Evolutionary conservation across 2,888 invertebrate species (phyloP).

Genomic region (Amiota minor): DNA sequence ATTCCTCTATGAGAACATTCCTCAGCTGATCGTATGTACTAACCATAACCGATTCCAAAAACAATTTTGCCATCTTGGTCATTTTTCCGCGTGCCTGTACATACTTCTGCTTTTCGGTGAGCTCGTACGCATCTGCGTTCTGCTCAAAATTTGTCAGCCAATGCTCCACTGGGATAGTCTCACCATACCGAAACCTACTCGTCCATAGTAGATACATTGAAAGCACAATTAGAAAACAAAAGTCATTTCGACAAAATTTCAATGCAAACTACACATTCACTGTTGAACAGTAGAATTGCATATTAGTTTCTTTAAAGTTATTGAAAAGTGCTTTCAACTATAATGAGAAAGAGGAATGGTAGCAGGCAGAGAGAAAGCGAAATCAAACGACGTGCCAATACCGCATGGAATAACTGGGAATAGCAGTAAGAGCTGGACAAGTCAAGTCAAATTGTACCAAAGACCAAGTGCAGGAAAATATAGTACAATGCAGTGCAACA

Average conservation of each 20-base stretch:
- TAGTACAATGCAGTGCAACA: constrained; percentile 10
- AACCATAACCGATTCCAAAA: too few species aligned
- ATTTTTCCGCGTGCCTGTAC: too few species aligned
- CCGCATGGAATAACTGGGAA: constrained; percentile 22
- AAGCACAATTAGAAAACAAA: constrained; percentile 27
- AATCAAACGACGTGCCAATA: constrained; percentile 11
- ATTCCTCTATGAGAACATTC: too few species aligned
- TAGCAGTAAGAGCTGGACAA: background rate
- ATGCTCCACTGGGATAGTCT: too few species aligned
- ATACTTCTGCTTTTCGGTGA: too few species aligned
- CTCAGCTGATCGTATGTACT: too few species aligned
- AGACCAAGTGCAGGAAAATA: background rate
- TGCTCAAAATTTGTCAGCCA: too few species aligned
- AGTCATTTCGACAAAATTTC: constrained; percentile 28
- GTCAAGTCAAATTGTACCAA: background rate
- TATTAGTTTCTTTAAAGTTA: constrained; percentile 48
- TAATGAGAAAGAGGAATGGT: background rate
- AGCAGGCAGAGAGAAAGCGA: background rate
- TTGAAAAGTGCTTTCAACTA: constrained; percentile 65
- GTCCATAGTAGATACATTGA: background rate
- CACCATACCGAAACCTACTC: background rate
- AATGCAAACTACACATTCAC: background rate
- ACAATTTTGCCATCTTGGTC: too few species aligned
- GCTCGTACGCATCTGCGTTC: too few species aligned
- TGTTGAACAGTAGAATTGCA: constrained; percentile 18